These are phyloP conservation scores for Conger conger DNA, from an alignment of 2,113 vertebrate genomes.

Conservation along the genomic window DNA sequence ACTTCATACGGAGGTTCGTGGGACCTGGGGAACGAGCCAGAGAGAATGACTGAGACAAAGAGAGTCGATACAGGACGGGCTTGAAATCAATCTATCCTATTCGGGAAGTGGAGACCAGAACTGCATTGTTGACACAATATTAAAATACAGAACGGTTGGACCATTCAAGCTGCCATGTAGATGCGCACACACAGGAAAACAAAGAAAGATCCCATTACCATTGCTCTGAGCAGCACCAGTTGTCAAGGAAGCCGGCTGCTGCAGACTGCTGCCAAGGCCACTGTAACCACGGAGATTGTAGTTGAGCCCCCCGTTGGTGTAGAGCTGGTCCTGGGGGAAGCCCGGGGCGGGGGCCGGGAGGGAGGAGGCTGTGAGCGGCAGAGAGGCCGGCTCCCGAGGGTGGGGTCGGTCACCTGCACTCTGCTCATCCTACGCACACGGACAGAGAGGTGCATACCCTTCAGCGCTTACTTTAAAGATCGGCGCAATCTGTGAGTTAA, in stretches of 20 bases:
- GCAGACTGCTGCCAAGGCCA: constrained; percentile 78
- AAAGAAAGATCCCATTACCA: constrained; percentile 67
- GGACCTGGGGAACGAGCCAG: constrained; percentile 75
- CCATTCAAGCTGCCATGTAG: too few relatives aligned
- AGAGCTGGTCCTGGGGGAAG: constrained; percentile 92
- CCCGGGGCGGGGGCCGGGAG: constrained; percentile 87
- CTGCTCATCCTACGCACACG: constrained; percentile 77
- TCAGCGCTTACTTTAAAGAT: too few relatives aligned
- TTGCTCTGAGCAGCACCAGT: constrained; percentile 86
- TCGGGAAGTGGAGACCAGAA: neutral
- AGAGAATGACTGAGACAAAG: neutral
- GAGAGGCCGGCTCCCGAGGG: constrained; percentile 77
- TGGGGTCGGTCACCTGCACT: constrained; percentile 80
- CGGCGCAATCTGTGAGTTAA: too few relatives aligned
- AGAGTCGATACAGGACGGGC: neutral
- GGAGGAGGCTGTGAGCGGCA: constrained; percentile 83
- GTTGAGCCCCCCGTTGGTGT: constrained; percentile 95
- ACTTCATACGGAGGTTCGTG: constrained; percentile 99
- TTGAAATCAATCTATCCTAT: neutral
- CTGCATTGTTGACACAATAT: neutral
- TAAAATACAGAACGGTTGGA: neutral
- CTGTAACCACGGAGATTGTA: constrained; percentile 92
- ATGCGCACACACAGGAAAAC: neutral
- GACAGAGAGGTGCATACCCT: neutral
- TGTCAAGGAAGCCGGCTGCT: constrained; percentile 71